These are phyloP conservation scores for Gastrophryne carolinensis DNA, from an alignment of 2,797 vertebrate species.

Conservation along the genomic window DNA sequence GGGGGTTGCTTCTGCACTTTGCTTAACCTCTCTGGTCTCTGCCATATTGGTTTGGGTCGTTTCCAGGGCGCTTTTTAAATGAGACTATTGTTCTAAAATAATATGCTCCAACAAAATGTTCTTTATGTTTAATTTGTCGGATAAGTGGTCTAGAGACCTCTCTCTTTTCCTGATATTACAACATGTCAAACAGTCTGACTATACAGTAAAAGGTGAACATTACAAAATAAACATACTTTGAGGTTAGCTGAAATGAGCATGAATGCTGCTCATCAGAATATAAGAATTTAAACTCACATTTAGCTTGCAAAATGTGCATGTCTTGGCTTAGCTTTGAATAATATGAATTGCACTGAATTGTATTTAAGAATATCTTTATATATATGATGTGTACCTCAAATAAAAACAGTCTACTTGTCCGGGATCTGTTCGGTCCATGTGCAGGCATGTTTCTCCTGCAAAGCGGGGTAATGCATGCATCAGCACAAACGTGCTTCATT, in stretches of 20 bases:
- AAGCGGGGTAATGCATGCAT: no score
- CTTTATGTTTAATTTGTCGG: slow-evolving; percentile 42
- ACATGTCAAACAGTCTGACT: slow-evolving; percentile 19
- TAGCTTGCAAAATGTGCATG: background rate
- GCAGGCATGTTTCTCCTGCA: no score
- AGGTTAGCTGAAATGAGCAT: background rate
- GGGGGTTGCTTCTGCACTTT: slow-evolving; percentile 25
- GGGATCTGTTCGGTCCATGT: no score
- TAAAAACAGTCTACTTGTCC: no score
- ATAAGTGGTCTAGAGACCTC: slow-evolving; percentile 18
- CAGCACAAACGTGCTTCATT: no score
- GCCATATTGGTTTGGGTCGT: slow-evolving; percentile 40
- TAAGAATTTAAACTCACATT: background rate
- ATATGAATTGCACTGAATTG: no score
- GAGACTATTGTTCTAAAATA: slow-evolving; percentile 35
- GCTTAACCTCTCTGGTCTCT: slow-evolving; percentile 28
- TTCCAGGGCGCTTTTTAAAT: slow-evolving; percentile 34
- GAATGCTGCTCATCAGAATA: background rate
- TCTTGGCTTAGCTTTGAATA: no score
- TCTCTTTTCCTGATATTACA: slow-evolving; percentile 11
- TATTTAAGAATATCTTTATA: no score
- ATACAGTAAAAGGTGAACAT: background rate
- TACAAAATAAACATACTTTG: background rate
- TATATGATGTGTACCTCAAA: no score
- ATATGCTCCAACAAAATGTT: slow-evolving; percentile 30